Percentiles rank a stretch among this genome's conserved stretches.
Conservation (phyloP, 1,140 invertebrate genomes). For the Anoplolepis gracilipes region DNA sequence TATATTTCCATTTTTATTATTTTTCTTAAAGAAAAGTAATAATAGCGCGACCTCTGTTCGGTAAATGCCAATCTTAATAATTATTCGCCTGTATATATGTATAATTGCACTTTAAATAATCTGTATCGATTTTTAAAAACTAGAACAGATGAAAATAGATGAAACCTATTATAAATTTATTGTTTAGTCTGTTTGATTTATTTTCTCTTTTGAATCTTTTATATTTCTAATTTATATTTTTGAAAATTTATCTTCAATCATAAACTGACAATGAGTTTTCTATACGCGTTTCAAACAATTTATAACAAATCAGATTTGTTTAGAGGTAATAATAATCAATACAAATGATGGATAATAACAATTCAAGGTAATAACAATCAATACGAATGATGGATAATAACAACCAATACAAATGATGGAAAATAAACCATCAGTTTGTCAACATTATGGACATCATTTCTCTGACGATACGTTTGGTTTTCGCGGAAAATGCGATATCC, state of each 20-base stretch:
- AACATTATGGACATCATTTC: not conserved
- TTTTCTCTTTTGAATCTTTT: not conserved
- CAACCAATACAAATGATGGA: too few relatives aligned
- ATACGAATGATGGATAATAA: too few relatives aligned
- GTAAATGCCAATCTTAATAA: not conserved
- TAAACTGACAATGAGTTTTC: too few relatives aligned
- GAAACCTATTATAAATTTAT: not conserved
- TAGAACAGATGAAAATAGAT: not conserved
- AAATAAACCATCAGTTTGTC: too few relatives aligned
- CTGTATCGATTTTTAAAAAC: not conserved
- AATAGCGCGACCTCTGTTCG: not conserved
- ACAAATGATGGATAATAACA: not conserved
- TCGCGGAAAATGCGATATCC: not conserved
- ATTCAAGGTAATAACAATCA: too few relatives aligned
- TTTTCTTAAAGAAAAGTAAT: not conserved
- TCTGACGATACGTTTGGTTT: not conserved
- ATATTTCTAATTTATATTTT: not conserved
- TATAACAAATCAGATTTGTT: not conserved
- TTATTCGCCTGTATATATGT: not conserved
- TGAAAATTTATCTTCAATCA: not conserved
- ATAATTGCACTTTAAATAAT: not conserved
- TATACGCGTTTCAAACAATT: not conserved
- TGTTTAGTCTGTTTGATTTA: not conserved
- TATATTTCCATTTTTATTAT: not conserved
- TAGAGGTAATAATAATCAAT: not conserved